Conservation (phyloP, 2,888 invertebrate species). For the Diloba caeruleocephala region DNA sequence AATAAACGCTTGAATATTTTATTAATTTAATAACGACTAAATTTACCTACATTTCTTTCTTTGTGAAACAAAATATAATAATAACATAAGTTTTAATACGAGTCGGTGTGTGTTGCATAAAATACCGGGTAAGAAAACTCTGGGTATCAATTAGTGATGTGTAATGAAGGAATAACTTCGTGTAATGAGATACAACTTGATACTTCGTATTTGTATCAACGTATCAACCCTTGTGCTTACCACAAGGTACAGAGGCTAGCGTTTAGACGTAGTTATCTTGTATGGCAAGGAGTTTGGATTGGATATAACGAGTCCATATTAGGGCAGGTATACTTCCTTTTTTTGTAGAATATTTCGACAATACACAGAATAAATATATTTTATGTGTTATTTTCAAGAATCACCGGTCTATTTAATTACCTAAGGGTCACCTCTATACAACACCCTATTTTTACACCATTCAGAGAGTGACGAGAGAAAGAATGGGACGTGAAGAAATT, state of each 20-base stretch:
- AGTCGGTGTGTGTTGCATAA: conserved; percentile 37
- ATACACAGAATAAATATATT: too few species aligned
- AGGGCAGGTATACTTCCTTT: too few species aligned
- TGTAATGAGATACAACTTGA: conserved; percentile 77
- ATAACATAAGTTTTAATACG: conserved; percentile 11
- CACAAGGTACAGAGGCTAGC: conserved; percentile 44
- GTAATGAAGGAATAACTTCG: conserved; percentile 64
- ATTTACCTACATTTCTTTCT: conserved; percentile 6
- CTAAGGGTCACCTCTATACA: too few species aligned
- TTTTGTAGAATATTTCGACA: too few species aligned
- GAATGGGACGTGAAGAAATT: too few species aligned
- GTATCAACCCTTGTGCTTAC: conserved; percentile 44
- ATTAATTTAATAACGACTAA: neutral
- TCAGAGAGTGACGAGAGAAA: too few species aligned
- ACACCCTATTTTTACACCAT: too few species aligned
- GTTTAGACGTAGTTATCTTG: conserved; percentile 9
- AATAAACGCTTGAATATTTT: neutral
- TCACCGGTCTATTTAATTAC: too few species aligned
- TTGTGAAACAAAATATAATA: conserved; percentile 35
- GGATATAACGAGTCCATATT: too few species aligned
- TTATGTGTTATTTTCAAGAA: too few species aligned
- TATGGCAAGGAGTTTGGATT: too few species aligned
- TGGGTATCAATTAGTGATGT: conserved; percentile 61
- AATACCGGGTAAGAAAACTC: conserved; percentile 56
- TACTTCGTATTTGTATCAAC: conserved; percentile 55